Base-by-base conservation (phyloP, 2,113 vertebrate species). In the Suncus etruscus region DNA sequence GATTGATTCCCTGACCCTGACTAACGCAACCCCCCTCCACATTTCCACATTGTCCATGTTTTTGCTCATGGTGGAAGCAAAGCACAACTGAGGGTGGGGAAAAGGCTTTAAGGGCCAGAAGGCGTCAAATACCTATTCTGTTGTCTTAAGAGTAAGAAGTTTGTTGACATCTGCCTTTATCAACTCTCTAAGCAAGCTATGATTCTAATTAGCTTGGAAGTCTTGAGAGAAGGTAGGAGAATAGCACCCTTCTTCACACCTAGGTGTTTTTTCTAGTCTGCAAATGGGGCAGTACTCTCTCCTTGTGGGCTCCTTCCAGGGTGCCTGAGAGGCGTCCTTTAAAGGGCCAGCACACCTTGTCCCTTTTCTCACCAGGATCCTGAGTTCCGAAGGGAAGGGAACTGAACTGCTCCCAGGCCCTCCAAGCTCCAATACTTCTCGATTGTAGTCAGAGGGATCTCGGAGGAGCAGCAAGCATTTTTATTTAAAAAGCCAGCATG, bases 401-500 rank as follows among this genome's bases (percentile, higher is more conserved):
- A 48, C 83, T 45, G 48, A 1, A 18, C 25, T 74, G 18, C 75
- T 58, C 68, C 66, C n/a, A 70, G 9, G 12, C 74, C 50, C 87
- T 11, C 32, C 22, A 1, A 16, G 58, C 58, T 61, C 7, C 58
- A 25, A 78, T 66, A 81, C 48, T 73, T 93, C 94, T 83, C 32
- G n/a, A 69, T 72, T 51, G 51, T 24, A 87, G 76, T 83, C 80
- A 87, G 83, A 72, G 76, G 83, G 76, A 76, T 48, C 90, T 94
- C 68, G 4, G 50, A 93, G 81, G 68, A 94, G 80, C 68, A 2
- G 22, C 16, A 1, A 95, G 90, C 54, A 20, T 94, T 94, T 94
- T 92, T 90, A 94, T 92, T 95, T 83, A 94, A 95, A 95, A 95
- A 95, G 93, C 89, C 95, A 92, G 93, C 45, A 20, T 2, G 66